Percentiles rank a stretch among this genome's conserved stretches.
Conservation (phyloP, 2,113 vertebrate species). For the Peromyscus maniculatus region DNA sequence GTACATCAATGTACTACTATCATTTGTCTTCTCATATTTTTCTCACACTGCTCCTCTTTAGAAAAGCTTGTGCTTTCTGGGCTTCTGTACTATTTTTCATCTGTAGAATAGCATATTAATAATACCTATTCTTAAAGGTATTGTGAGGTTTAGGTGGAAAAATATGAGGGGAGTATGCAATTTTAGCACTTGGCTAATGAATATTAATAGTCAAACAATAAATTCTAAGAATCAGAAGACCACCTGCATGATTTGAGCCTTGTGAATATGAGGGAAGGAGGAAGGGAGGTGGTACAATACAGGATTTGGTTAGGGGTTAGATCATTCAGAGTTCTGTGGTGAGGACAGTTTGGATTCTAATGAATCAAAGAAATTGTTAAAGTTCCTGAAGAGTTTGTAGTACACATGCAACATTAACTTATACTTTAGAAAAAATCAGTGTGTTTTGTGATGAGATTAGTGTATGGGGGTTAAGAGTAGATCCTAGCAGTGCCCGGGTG, state of each 20-base stretch:
- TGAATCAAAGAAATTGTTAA: neutral
- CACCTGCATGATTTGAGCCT: neutral
- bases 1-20: neutral
- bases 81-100: neutral
- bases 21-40: neutral
- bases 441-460: neutral
- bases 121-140: neutral
- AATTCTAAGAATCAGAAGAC: neutral
- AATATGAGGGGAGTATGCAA: neutral
- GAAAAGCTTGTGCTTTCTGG: neutral
- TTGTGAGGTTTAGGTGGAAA: constrained; percentile 27
- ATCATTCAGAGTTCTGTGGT: rapidly evolving
- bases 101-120: neutral
- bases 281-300: rapidly evolving
- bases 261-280: rapidly evolving
- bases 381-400: neutral
- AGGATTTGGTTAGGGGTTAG: too few species aligned
- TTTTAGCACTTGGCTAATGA: neutral
- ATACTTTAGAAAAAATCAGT: neutral
- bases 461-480: rapidly evolving
- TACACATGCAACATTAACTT: neutral
- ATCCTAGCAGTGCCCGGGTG: too few species aligned
- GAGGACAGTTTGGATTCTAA: neutral
- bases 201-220: neutral
- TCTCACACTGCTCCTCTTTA: neutral